phyloP scores from a whole-genome alignment of 1,140 invertebrate genomes.

The Drosophila pachea region DNA sequence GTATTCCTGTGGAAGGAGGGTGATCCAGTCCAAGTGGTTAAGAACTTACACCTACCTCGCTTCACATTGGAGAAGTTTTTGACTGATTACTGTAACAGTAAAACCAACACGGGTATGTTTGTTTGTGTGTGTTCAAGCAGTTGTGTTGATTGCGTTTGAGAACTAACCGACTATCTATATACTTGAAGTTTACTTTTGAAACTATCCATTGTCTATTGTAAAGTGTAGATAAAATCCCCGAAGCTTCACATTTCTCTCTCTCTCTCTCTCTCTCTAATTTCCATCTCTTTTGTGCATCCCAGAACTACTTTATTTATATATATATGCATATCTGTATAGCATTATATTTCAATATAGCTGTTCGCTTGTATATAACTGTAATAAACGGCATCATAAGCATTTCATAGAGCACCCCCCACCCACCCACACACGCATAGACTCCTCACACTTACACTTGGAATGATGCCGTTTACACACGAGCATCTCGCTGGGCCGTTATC shows the following conservation, averaged over 20 bases:
- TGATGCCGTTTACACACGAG: constrained; percentile 68
- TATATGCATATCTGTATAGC: constrained; percentile 14
- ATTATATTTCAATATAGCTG: constrained; percentile 31
- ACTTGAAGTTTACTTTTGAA: constrained; percentile 16
- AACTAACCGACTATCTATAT: constrained; percentile 2
- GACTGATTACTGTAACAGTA: constrained; percentile 96
- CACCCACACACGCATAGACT: constrained; percentile 30
- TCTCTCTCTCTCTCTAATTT: neutral
- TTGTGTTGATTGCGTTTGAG: constrained; percentile 40
- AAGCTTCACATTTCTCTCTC: neutral
- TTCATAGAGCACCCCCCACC: constrained; percentile 47
- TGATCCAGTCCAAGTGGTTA: constrained; percentile 95
- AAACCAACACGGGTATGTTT: constrained; percentile 93
- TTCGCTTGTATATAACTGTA: constrained; percentile 44
- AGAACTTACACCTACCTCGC: constrained; percentile 94
- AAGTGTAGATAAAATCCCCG: neutral
- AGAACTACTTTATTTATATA: constrained; percentile 13
- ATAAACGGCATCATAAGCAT: constrained; percentile 65
- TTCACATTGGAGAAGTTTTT: constrained; percentile 95
- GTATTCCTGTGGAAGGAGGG: constrained; percentile 96
- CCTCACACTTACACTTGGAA: constrained; percentile 35
- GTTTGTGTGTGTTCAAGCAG: constrained; percentile 41
- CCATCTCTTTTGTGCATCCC: constrained; percentile 18
- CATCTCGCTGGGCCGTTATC: constrained; percentile 67
- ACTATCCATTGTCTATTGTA: constrained; percentile 7